Percentiles rank a stretch among this genome's conserved stretches.
phyloP scores from a whole-genome alignment of 64 coral and sea anemone species.

The Montipora capricornis region DNA sequence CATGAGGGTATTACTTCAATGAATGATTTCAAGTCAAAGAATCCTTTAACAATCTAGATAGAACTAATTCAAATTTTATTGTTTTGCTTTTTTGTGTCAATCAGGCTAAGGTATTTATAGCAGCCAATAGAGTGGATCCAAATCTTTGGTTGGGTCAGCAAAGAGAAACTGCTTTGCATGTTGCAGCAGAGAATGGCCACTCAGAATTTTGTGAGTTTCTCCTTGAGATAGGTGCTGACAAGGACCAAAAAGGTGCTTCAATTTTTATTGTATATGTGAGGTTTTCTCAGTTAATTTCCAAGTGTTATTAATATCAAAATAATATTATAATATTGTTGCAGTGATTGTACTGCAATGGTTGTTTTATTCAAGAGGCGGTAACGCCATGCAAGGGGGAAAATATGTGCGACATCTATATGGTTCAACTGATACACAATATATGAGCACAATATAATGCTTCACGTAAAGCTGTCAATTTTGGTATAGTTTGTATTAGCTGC shows the following conservation, averaged over 20 bases:
- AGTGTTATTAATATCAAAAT: neutral
- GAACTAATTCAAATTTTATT: neutral
- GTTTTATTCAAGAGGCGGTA: no score
- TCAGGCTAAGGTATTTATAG: neutral
- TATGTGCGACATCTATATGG: no score
- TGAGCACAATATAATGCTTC: no score
- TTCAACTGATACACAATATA: no score
- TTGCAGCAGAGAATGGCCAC: slow-evolving; percentile 18
- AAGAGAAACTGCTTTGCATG: slow-evolving; percentile 33
- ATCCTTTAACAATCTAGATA: neutral
- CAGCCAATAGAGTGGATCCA: slow-evolving; percentile 41
- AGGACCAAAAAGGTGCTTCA: slow-evolving; percentile 44
- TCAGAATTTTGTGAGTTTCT: slow-evolving; percentile 49
- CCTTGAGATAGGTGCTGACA: slow-evolving; percentile 40
- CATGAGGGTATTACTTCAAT: no score
- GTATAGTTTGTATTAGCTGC: no score
- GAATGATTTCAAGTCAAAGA: no score
- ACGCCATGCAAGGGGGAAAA: no score
- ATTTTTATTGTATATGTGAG: neutral
- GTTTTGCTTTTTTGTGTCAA: neutral
- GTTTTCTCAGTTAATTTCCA: no score
- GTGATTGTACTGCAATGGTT: no score
- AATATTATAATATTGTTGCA: neutral
- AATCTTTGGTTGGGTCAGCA: neutral
- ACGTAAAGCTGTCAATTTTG: no score